phyloP scores from a whole-genome alignment of 2,113 vertebrate genomes.

The Paraplagusia blochii region DNA sequence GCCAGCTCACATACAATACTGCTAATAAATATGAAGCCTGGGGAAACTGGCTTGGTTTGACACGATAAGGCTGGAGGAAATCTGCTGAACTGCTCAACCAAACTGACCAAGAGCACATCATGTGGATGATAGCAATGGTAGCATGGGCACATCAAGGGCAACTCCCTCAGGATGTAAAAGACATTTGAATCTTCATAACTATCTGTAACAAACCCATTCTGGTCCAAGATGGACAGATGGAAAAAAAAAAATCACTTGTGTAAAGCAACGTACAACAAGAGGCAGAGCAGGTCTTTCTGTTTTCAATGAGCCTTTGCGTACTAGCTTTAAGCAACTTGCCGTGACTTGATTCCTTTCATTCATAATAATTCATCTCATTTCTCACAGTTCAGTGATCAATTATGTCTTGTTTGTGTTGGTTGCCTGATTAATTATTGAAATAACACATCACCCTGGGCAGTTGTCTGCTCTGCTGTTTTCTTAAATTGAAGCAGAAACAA shows the following conservation, averaged over 20 bases:
- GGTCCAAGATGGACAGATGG: conserved; percentile 11
- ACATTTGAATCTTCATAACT: conserved; percentile 13
- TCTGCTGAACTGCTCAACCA: conserved; percentile 39
- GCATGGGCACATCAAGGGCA: conserved; percentile 30
- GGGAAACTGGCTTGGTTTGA: conserved; percentile 40
- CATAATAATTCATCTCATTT: not conserved
- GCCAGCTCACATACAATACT: conserved; percentile 59
- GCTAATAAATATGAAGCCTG: conserved; percentile 61
- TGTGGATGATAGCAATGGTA: conserved; percentile 33
- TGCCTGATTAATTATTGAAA: conserved; percentile 1
- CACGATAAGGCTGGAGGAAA: conserved; percentile 39
- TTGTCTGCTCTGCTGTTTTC: not conserved
- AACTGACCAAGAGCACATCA: conserved; percentile 33
- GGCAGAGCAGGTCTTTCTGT: conserved; percentile 10
- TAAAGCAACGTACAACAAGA: too few relatives aligned
- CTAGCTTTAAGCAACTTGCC: not conserved
- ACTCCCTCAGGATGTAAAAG: conserved; percentile 21
- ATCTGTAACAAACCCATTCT: not conserved
- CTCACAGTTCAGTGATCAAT: conserved; percentile 23
- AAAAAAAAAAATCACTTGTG: too few relatives aligned
- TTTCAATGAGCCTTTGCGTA: not conserved
- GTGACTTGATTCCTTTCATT: not conserved
- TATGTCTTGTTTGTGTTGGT: conserved; percentile 1
- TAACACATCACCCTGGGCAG: not conserved
- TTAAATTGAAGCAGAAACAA: conserved; percentile 5